These are phyloP conservation scores for Lottia gigantea DNA, from an alignment of 2,888 invertebrate genomes.

Conservation along the genomic window DNA sequence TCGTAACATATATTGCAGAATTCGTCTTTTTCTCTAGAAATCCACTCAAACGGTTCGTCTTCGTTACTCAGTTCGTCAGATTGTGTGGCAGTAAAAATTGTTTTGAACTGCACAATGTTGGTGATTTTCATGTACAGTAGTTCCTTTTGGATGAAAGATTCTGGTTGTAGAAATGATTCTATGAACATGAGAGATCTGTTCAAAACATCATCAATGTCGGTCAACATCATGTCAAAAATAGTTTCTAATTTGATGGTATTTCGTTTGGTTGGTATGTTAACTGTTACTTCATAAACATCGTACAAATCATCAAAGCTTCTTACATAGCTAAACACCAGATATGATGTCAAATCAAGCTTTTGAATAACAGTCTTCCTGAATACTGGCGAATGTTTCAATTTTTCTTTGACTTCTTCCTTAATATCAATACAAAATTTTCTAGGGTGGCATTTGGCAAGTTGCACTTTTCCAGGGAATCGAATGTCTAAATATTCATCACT, in stretches of 20 bases:
- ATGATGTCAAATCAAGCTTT: constrained; percentile 18
- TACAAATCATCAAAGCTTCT: constrained; percentile 25
- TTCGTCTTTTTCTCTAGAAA: neutral
- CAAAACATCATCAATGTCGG: neutral
- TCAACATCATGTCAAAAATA: constrained; percentile 9
- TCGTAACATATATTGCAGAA: constrained; percentile 14
- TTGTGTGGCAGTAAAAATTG: neutral
- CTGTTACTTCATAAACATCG: constrained; percentile 23
- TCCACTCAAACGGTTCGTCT: neutral
- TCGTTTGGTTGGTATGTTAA: constrained; percentile 21
- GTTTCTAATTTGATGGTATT: constrained; percentile 11
- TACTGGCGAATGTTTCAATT: constrained; percentile 11
- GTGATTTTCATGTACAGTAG: neutral
- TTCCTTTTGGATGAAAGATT: neutral
- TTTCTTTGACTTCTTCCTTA: constrained; percentile 26
- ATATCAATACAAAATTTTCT: constrained; percentile 45
- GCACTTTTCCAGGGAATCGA: neutral
- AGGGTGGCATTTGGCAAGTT: constrained; percentile 36
- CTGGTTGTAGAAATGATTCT: neutral
- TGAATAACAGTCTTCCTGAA: neutral
- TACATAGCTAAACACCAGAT: constrained; percentile 24
- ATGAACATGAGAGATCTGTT: neutral
- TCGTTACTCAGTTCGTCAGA: neutral
- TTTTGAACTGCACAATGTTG: neutral
- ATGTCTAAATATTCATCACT: neutral